These are phyloP conservation scores for Elephantulus edwardii DNA, from an alignment of 2,113 vertebrate genomes.

Conservation along the genomic window DNA sequence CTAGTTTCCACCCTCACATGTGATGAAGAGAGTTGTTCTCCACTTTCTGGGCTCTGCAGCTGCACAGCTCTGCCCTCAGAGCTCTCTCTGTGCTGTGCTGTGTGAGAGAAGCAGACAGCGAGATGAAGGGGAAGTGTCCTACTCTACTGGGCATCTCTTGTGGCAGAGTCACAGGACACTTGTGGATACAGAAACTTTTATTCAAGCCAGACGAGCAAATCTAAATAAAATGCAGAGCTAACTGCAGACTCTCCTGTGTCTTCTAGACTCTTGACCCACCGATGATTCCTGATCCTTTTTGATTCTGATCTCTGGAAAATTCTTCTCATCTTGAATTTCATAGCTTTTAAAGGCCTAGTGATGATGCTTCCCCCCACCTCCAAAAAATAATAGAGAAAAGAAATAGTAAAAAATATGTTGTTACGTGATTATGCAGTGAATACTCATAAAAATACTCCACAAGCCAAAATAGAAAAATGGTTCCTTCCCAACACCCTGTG, in stretches of 20 bases:
- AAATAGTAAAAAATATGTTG: too few relatives aligned
- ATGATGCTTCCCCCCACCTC: too few relatives aligned
- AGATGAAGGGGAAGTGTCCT: not conserved
- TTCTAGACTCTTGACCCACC: not conserved
- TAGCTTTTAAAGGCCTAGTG: slow-evolving; percentile 24
- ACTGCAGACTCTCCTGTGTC: not conserved
- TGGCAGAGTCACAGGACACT: not conserved
- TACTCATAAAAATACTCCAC: not conserved
- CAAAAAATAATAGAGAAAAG: too few relatives aligned
- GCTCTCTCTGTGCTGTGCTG: not conserved
- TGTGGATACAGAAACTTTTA: slow-evolving; percentile 9
- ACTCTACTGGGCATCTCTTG: not conserved
- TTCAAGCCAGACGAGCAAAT: not conserved
- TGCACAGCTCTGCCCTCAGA: not conserved
- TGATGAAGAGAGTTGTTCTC: not conserved
- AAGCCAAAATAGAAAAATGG: not conserved
- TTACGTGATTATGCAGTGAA: not conserved
- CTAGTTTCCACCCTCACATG: not conserved
- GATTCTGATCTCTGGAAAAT: not conserved
- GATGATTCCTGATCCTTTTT: not conserved
- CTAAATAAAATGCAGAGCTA: not conserved
- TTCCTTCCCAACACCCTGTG: not conserved
- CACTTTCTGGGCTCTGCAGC: not conserved
- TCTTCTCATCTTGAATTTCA: not conserved
- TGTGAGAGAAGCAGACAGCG: not conserved